Base-by-base conservation (phyloP, 2,113 vertebrate genomes). In the Pterocles gutturalis region DNA sequence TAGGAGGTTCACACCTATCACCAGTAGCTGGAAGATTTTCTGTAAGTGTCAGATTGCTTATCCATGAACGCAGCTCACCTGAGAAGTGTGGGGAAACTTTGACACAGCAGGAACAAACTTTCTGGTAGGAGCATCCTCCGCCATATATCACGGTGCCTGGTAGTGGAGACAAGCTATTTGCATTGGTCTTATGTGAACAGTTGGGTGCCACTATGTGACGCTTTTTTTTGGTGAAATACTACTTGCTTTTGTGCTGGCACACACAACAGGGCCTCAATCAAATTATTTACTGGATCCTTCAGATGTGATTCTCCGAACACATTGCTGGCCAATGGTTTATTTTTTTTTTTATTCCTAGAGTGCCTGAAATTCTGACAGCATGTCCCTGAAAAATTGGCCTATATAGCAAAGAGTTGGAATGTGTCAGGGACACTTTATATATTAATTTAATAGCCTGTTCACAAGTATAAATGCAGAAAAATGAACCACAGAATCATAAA, bases 31-130 rank as follows among this genome's bases (percentile, higher is more conserved):
- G 14, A 43, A 22, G 10, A 78, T 43, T 36, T 64, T 64, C 29
- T 78, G 0, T n/a, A 61, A 48, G 29, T 62, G 70, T 71, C 65
- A 65, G 43, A 64, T 8, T 90, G 26, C 57, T 71, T 70, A 71
- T 34, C 31, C 31, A 33, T 1, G 4, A 77, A 41, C 1, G 0
- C 62, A 70, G 24, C 55, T 34, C 0, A 0, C 14, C 25, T 55
- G 41, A 70, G 34, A 54, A 90, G 21, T 9, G 17, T 57, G 31
- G 10, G 49, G 65, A 51, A 70, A 28, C 29, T 41, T 26, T 36
- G 41, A 64, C 7, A 13, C 31, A 54, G 45, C 16, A 66, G 60
- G 16, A 46, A 16, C 15, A 31, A n/a, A 45, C 20, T 38, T 21
- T 36, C 64, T 49, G 36, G 18, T 21, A 58, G 75, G 58, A 72